Base-by-base conservation (phyloP, 2,888 invertebrate species). In the Phaedon cochleariae region DNA sequence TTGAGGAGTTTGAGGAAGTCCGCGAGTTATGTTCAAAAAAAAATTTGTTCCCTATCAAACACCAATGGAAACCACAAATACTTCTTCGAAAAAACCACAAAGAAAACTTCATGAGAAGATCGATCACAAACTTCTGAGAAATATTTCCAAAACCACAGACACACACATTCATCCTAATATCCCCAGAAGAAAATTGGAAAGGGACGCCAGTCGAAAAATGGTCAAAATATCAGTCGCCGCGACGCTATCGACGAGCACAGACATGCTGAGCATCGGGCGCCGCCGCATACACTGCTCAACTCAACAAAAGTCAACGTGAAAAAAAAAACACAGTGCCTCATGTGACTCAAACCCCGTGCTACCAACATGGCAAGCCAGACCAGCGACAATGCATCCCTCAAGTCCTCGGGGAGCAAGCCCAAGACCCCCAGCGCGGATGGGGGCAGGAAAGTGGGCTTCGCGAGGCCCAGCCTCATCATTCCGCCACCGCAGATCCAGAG, bases 401-500 rank as follows among this genome's bases (percentile, higher is more conserved):
- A 63, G 51, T 65, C 68, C 1, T 46, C 54, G 6, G 41, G 64
- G 21, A 71, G 71, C 62, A 68, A 64, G 51, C 61, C 69, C 49
- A 64, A 69, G 59, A 67, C 70, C 41, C 67, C 73, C 52, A 66
- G 55, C 1, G 21, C 59, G 7, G 63, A 73, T 20, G 63, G 62
- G 10, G 68, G 62, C 3, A 62, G 67, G 49, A 74, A 69, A 62
- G 80, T 80, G 12, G 80, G 77, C 22, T 80, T 80, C 59, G 72
- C 74, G 5, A 65, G 77, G 57, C 81, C 81, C 1, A 78, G 80
- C 3, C 70, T 82, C 18, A 76, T 78, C 55, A 82, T 82, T 53
- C 82, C 82, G 10, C 73, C 79, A 4, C 77, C 76, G 15, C 71
- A 72, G 41, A 60, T 48, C 7, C 66, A 67, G 15, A 46, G 37